Evolutionary conservation across 30 jellyfish, hydroid and myxozoan species (phyloP), one percentile per base, ranked within the genome.

Genomic region (Aurelia sp.): DNA sequence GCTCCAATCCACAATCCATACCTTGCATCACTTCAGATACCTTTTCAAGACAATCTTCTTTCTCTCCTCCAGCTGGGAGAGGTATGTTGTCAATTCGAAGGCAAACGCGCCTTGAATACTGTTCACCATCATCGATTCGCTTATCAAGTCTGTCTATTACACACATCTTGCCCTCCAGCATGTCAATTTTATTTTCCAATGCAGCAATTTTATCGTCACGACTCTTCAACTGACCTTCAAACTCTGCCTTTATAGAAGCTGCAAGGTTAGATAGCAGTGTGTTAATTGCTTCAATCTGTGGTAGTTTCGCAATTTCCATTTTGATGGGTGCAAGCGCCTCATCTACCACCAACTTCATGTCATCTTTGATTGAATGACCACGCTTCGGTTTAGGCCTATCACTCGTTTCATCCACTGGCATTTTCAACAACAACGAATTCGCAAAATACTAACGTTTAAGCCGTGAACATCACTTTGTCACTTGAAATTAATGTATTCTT

Each of bases 321-420:
- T 58, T 58, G 67, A 58, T 58, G 67, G 67, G 21, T 58, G 67
- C 67, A 58, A 58, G 67, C n/a, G 67, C 67, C 67, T 58, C 67
- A 58, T 58, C 67, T 19, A 58, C 67, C 21, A 58, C 67, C 67
- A 58, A 19, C 67, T 58, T 58, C 67, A 58, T 58, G 67, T 58
- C 21, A 19, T 58, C 67, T 19, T 16, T 58, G 67, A 58, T 58
- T 19, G 67, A 58, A 17, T 58, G 67, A 58, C 67, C 67, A 58
- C 67, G 67, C 67, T 58, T 58, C 67, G 21, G 21, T 58, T 58
- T 58, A 58, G 67, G 67, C 67, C 67, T 58, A 58, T 58, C 21
- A 19, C 67, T 58, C 67, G 21, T 58, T 58, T 58, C 67, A 58
- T 58, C 67, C 67, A 58, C 67, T 58, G 67, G 67, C 21, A 19